Evolutionary conservation across 2,113 vertebrate species (phyloP).

Genomic region (Formicarius rufipectus): DNA sequence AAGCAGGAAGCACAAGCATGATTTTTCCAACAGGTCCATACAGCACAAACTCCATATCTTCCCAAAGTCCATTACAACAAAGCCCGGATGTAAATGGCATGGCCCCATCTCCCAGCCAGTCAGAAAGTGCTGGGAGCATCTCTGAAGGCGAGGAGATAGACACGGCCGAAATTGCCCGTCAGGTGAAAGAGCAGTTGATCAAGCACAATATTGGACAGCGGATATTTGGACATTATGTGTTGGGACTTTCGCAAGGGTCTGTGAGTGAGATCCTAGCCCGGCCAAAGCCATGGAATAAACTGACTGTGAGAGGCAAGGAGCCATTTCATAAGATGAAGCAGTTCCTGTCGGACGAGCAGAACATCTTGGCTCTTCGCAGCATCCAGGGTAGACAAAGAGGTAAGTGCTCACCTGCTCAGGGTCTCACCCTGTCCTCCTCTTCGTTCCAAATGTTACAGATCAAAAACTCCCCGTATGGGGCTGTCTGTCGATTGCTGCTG

Average conservation of each 20-base stretch:
- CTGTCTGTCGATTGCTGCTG: not conserved
- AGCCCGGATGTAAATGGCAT: constrained; percentile 92
- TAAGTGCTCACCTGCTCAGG: constrained; percentile 65
- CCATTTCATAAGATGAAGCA: constrained; percentile 99
- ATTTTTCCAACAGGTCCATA: constrained; percentile 92
- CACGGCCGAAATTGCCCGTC: constrained; percentile 93
- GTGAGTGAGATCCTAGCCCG: constrained; percentile 96
- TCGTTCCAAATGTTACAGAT: not conserved
- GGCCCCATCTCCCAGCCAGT: constrained; percentile 91
- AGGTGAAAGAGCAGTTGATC: constrained; percentile 97
- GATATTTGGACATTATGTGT: constrained; percentile 95
- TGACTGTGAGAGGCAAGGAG: constrained; percentile 95
- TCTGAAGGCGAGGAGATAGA: constrained; percentile 95
- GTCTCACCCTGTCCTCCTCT: not conserved
- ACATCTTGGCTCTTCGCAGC: constrained; percentile 94
- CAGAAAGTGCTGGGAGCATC: constrained; percentile 87
- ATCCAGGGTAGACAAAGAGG: constrained; percentile 97
- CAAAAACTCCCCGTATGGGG: not conserved
- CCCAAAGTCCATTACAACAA: constrained; percentile 89
- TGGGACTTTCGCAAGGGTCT: constrained; percentile 95
- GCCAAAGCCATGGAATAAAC: constrained; percentile 97
- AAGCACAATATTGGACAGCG: constrained; percentile 99
- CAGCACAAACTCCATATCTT: constrained; percentile 91
- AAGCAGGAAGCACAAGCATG: constrained; percentile 90
- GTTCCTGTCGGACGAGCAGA: constrained; percentile 96